Evolutionary conservation across 2,113 vertebrate species (phyloP).

Genomic region (Oenanthe oenanthe): DNA sequence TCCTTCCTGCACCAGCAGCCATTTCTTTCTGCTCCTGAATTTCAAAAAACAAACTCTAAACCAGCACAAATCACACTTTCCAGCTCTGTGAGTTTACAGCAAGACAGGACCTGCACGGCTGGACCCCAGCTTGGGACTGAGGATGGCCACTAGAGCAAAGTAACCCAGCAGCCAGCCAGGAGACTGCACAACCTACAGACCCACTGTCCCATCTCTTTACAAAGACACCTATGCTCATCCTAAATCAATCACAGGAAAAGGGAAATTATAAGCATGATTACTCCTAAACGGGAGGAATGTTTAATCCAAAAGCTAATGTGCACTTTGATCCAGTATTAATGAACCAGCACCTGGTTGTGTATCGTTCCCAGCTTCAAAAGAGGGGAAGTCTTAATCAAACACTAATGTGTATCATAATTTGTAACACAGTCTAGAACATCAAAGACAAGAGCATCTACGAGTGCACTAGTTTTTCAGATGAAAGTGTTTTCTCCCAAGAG

Average conservation of each 20-base stretch:
- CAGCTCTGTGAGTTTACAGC: not conserved
- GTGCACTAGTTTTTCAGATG: constrained; percentile 58
- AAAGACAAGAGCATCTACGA: constrained; percentile 47
- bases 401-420: constrained; percentile 69
- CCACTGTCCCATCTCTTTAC: not conserved
- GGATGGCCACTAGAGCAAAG: not conserved
- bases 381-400: constrained; percentile 69
- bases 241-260: constrained; percentile 37
- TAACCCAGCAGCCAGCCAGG: not conserved
- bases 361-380: constrained; percentile 54
- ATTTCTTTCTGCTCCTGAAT: not conserved
- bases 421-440: constrained; percentile 67
- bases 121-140: not conserved
- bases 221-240: not conserved
- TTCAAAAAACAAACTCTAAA: not conserved
- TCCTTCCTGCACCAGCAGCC: not conserved
- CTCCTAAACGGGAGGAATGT: constrained; percentile 53
- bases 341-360: constrained; percentile 56
- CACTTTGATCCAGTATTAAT: constrained; percentile 72
- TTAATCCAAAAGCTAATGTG: constrained; percentile 64
- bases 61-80: not conserved
- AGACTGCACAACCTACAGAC: not conserved
- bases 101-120: accelerated
- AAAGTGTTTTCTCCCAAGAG: constrained; percentile 66
- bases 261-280: constrained; percentile 60